These are phyloP conservation scores for Amia ocellicauda DNA, from an alignment of 2,113 vertebrate genomes.

Conservation along the genomic window DNA sequence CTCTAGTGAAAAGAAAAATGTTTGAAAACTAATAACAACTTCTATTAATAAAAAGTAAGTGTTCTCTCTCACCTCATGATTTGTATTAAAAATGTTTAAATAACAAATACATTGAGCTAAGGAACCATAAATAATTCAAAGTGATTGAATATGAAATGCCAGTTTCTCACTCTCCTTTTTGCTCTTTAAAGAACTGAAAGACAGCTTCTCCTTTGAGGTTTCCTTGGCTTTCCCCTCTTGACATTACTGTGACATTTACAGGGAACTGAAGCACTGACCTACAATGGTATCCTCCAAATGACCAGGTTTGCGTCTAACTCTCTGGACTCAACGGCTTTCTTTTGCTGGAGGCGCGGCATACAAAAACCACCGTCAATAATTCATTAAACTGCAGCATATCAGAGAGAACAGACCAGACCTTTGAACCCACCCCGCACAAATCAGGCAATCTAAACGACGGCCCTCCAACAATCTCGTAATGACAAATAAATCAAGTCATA, in stretches of 20 bases:
- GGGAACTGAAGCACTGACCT: constrained; percentile 34
- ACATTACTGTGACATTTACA: constrained; percentile 56
- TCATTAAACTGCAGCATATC: no score
- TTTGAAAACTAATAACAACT: no score
- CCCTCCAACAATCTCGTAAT: no score
- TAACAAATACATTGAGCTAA: constrained; percentile 41
- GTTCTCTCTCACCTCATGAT: not conserved
- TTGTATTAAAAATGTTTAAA: not conserved
- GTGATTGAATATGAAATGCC: not conserved
- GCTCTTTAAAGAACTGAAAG: constrained; percentile 18
- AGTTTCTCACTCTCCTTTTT: constrained; percentile 23
- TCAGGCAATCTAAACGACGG: no score
- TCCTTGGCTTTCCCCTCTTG: constrained; percentile 30
- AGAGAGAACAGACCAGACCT: no score
- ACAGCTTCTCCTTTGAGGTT: constrained; percentile 6
- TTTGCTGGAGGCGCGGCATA: no score
- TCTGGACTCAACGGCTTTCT: constrained; percentile 4
- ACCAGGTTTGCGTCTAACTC: constrained; percentile 24
- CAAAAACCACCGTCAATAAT: no score
- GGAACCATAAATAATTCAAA: constrained; percentile 23
- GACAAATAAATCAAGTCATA: no score
- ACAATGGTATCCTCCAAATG: constrained; percentile 35
- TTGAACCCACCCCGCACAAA: no score
- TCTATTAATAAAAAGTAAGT: no score
- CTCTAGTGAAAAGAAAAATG: no score